Evolutionary conservation across 2,888 invertebrate species (phyloP), one percentile per base, ranked within the genome.

Genomic region (Drosophila helvetica): DNA sequence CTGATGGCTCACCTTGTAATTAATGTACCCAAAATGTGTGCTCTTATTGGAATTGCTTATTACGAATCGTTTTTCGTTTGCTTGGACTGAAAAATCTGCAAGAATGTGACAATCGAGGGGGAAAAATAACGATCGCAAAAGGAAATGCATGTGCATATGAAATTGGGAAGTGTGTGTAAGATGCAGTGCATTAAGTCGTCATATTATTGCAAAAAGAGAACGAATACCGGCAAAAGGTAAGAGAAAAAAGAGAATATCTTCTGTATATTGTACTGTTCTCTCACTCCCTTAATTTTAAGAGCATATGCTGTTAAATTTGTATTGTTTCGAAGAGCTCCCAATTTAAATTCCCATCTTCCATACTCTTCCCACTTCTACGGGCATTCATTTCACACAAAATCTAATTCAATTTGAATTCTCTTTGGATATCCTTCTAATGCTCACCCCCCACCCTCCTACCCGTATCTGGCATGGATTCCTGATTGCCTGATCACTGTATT

Each of bases 401-500:
- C 59, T 47, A 48, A 58, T 58, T 53, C 9, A 63, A 54, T 57
- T 63, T 71, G 30, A 30, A 43, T 48, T 42, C 53, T 25, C 19
- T 8, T 12, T 4, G 43, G 25, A 27, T 45, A 17, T 43, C 61
- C 65, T 54, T 33, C 27, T 43, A 33, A n/a, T n/a, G 5, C 22
- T 22, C 19, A 15, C 38, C 5, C 0, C 38, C 38, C 15, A 2
- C 38, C n/a, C 2, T 6, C 2, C 38, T 6, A 0, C n/a, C 38
- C 38, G 38, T n/a, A 38, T 7, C n/a, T 38, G 15, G 30, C 54
- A 9, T 50, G 18, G 27, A 42, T 59, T 27, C 47, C 59, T 25
- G 48, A 64, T 54, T 64, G 42, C 43, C 51, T 55, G 71, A 80
- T 59, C 62, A 80, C 79, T 58, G 79, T 80, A 80, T 64, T 82